Percentiles rank a stretch among this genome's conserved stretches.
phyloP scores from a whole-genome alignment of 2,797 vertebrate species.

The Eulemur albifrons region DNA sequence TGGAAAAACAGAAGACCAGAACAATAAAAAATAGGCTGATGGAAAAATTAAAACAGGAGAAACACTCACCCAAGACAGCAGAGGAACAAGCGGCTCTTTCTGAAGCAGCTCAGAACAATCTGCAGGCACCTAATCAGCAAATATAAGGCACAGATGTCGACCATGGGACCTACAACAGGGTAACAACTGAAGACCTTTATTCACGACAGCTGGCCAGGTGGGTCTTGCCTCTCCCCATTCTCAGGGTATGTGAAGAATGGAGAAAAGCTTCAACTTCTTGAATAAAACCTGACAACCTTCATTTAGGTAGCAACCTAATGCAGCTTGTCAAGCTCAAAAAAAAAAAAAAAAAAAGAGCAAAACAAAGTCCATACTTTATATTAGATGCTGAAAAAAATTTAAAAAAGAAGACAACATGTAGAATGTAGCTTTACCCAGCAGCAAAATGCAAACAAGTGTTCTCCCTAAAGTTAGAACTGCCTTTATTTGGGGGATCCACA shows the following conservation, averaged over 20 bases:
- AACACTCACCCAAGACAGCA: neutral
- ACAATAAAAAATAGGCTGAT: neutral
- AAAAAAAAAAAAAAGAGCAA: neutral
- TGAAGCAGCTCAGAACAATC: fast-evolving
- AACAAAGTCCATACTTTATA: neutral
- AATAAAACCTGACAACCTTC: neutral
- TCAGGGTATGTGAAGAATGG: neutral
- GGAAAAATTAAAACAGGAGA: neutral
- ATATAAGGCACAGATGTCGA: fast-evolving
- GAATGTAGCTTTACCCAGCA: neutral
- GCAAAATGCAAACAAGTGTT: neutral
- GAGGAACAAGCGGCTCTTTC: fast-evolving
- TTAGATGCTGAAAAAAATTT: neutral
- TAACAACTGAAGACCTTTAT: fast-evolving
- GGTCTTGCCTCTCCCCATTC: fast-evolving
- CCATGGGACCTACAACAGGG: fast-evolving
- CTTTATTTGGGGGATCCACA: neutral
- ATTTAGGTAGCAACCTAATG: neutral
- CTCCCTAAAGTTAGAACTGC: too few relatives aligned
- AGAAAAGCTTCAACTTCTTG: neutral
- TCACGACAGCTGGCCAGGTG: neutral
- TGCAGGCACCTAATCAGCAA: fast-evolving
- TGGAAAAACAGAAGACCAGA: too few relatives aligned
- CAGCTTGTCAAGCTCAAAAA: neutral
- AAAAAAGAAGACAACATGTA: neutral